A percentile compares a stretch with the other conserved stretches of the same genome.
These are phyloP conservation scores for Aphyosemion australe DNA, from an alignment of 2,113 vertebrate genomes.

Conservation along the genomic window DNA sequence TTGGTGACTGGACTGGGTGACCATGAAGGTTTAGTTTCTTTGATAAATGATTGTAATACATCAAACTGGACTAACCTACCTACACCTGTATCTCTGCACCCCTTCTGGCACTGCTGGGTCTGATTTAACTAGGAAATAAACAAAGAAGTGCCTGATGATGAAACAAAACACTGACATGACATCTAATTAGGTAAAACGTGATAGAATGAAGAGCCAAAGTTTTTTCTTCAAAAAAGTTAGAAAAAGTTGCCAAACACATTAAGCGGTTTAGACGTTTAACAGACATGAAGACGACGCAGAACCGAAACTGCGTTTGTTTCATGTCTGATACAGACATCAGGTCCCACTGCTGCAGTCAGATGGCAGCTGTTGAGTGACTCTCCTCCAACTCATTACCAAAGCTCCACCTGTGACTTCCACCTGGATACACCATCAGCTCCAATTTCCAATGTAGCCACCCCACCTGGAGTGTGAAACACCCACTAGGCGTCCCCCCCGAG, in stretches of 20 bases:
- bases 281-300: neutral
- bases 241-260: neutral
- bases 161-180: neutral
- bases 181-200: neutral
- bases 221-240: neutral
- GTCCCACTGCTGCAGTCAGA: slow-evolving; percentile 45
- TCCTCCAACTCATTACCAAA: slow-evolving; percentile 70
- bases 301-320: slow-evolving; percentile 12
- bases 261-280: slow-evolving; percentile 3
- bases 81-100: neutral
- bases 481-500: slow-evolving; percentile 32
- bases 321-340: slow-evolving; percentile 51
- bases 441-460: slow-evolving; percentile 50
- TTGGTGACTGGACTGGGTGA: neutral
- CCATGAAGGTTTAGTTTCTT: slow-evolving; percentile 5
- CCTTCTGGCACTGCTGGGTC: neutral
- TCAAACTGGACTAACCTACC: slow-evolving; percentile 8
- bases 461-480: slow-evolving; percentile 58
- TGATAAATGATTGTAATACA: slow-evolving; percentile 1
- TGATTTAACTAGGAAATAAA: neutral
- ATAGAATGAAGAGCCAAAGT: neutral
- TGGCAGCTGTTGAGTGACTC: slow-evolving; percentile 67
- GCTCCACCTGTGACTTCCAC: slow-evolving; percentile 71
- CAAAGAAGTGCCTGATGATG: slow-evolving; percentile 13
- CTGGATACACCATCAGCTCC: slow-evolving; percentile 64